phyloP scores from a whole-genome alignment of 2,113 vertebrate species.

The Conger conger region DNA sequence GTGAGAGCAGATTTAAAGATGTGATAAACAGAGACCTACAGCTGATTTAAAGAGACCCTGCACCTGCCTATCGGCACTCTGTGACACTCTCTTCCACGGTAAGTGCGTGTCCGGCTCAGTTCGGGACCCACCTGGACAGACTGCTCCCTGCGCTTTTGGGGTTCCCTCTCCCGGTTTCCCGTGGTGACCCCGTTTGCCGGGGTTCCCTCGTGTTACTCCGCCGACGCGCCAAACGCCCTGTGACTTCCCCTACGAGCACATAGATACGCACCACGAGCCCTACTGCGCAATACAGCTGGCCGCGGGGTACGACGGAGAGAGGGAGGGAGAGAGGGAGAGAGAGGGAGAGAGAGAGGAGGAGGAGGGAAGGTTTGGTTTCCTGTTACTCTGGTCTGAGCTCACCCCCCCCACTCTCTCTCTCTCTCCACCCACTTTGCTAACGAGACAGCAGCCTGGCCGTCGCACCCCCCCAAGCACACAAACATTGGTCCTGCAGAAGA shows the following conservation, averaged over 20 bases:
- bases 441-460: neutral
- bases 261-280: neutral
- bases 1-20: neutral
- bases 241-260: neutral
- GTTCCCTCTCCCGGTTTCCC: neutral
- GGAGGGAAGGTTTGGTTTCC: constrained; percentile 12
- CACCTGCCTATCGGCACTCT: neutral
- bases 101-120: neutral
- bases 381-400: constrained; percentile 27
- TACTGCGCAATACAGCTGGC: neutral
- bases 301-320: neutral
- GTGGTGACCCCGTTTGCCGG: neutral
- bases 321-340: constrained; percentile 3
- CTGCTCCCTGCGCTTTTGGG: neutral
- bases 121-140: neutral
- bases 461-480: neutral
- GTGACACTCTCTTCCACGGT: neutral
- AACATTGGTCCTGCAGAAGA: neutral
- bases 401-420: neutral
- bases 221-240: neutral
- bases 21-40: neutral
- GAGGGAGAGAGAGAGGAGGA: constrained; percentile 14
- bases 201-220: neutral
- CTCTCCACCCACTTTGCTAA: neutral
- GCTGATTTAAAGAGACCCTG: neutral